Evolutionary conservation across 2,113 vertebrate genomes (phyloP).

Genomic region (Chascanopsetta lugubris): DNA sequence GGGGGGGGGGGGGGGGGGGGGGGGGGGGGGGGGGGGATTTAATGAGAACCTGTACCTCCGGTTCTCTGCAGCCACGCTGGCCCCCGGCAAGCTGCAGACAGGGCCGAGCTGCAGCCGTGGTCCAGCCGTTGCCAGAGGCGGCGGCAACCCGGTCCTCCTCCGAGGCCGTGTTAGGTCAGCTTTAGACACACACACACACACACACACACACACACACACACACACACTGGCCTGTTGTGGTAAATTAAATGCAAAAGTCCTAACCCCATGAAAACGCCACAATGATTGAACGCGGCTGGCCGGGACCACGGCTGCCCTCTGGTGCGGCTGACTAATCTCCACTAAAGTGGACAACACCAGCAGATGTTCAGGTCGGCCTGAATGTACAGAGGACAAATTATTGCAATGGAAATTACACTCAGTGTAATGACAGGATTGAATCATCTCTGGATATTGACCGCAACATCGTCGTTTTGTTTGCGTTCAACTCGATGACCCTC

Average conservation of each 20-base stretch:
- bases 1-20: too few species aligned
- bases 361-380: conserved; percentile 8
- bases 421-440: background rate
- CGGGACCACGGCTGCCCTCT: conserved; percentile 9
- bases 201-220: background rate
- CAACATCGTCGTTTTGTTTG: conserved; percentile 1
- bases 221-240: conserved; percentile 1
- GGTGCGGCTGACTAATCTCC: background rate
- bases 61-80: background rate
- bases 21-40: too few species aligned
- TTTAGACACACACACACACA: conserved; percentile 16
- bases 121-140: conserved; percentile 1
- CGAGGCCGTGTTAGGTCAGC: conserved; percentile 8
- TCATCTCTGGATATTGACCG: conserved; percentile 25
- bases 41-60: conserved; percentile 5
- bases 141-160: too few species aligned
- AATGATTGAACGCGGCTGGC: conserved; percentile 31
- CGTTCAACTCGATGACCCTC: conserved; percentile 37
- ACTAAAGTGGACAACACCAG: conserved; percentile 23
- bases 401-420: background rate
- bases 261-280: conserved; percentile 2
- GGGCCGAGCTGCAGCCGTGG: background rate
- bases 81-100: conserved; percentile 8
- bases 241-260: conserved; percentile 17
- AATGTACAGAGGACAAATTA: background rate